Conservation (phyloP, 2,797 vertebrate species). For the Melanotaenia pygmaea region DNA sequence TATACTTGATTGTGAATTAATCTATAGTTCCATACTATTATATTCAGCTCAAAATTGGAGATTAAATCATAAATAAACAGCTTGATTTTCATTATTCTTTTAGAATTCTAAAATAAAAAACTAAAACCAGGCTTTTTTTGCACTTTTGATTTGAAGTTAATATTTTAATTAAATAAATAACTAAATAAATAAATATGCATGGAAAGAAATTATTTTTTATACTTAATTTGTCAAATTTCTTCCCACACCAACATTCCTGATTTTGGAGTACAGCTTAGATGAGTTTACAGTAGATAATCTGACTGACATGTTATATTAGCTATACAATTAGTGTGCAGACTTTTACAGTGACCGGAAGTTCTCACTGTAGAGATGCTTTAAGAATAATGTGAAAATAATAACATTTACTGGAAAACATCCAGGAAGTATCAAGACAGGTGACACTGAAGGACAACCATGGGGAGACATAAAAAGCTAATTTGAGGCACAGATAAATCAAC, state of each 20-base stretch:
- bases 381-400: slow-evolving; percentile 26
- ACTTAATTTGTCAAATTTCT: too few species aligned
- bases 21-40: too few species aligned
- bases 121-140: too few species aligned
- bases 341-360: slow-evolving; percentile 30
- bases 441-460: slow-evolving; percentile 12
- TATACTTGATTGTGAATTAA: too few species aligned
- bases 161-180: too few species aligned
- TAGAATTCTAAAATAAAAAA: too few species aligned
- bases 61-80: too few species aligned
- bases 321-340: neutral
- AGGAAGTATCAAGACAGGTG: slow-evolving; percentile 25
- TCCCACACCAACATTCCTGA: neutral
- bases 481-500: slow-evolving; percentile 27
- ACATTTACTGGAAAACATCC: slow-evolving; percentile 26
- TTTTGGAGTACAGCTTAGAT: neutral
- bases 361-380: slow-evolving; percentile 33
- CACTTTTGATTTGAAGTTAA: too few species aligned
- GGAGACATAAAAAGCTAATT: slow-evolving; percentile 13
- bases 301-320: neutral
- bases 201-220: too few species aligned
- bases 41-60: too few species aligned
- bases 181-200: too few species aligned
- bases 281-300: neutral
- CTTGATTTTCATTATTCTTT: too few species aligned